Base-by-base conservation (phyloP, 2,113 vertebrate genomes). In the Pseudonaja textilis region DNA sequence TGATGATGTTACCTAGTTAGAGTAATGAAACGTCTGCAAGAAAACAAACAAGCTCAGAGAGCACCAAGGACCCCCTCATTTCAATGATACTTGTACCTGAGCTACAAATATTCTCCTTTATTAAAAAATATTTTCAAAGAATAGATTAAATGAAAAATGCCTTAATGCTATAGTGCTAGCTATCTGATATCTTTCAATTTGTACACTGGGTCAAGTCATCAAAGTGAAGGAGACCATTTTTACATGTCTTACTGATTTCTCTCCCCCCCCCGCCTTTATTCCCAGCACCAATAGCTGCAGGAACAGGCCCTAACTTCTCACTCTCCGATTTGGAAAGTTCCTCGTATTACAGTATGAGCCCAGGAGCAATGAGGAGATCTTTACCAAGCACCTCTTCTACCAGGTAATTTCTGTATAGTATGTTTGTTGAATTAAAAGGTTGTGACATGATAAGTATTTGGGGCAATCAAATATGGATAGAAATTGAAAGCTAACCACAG, bases 321-420 rank as follows among this genome's bases (percentile, higher is more conserved):
- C 97, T 99, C 98, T 99, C 99, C 23, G 99, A 99, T 97, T 98
- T 99, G 98, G 99, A 99, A 98, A 99, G 99, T 98, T 99, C 99
- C 96, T 99, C 99, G 69, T 99, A 99, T 97, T 99, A 99, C 98
- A 99, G 99, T 98, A 99, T 99, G 99, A 99, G 99, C 96, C 99
- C 99, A 39, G 99, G 99, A 97, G 99, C 99, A 93, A 99, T 99
- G 99, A 99, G 99, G 97, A 98, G 99, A 96, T 99, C 99, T 56
- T 97, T 99, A 90, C 99, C 99, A 95, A 99, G 99, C 97, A 99
- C 99, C 95, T 99, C 99, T 96, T 99, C 98, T 92, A 99, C 98
- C 96, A 98, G 98, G 98, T 98, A 98, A 97, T 95, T 95, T 61
- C 54, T 92, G 52, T 94, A 16, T 89, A 81, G 74, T 90, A 93